Evolutionary conservation across 2,888 invertebrate species (phyloP).

Genomic region (Kuschelorhynchus macadamiae): DNA sequence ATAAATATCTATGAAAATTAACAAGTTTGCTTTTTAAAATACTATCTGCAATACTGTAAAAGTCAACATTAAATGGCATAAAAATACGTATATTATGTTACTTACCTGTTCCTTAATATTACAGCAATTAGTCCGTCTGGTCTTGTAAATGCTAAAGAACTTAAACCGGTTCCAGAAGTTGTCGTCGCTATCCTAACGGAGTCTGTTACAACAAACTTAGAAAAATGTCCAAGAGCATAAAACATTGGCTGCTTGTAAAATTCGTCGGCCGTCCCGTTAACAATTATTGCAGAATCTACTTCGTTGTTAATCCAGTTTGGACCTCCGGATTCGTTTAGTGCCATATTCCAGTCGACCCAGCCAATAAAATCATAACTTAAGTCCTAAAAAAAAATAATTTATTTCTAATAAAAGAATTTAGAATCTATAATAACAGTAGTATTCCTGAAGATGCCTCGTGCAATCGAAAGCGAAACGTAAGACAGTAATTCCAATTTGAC

Average conservation of each 20-base stretch:
- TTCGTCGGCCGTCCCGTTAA: slow-evolving; percentile 73
- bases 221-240: slow-evolving; percentile 71
- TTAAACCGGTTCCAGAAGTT: background rate
- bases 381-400: too few relatives aligned
- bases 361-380: slow-evolving; percentile 82
- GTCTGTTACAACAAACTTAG: slow-evolving; percentile 73
- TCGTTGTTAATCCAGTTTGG: slow-evolving; percentile 83
- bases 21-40: too few relatives aligned
- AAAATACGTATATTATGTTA: too few relatives aligned
- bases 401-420: too few relatives aligned
- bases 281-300: slow-evolving; percentile 73
- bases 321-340: slow-evolving; percentile 79
- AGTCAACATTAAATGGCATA: too few relatives aligned
- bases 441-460: too few relatives aligned
- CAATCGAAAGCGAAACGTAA: too few relatives aligned
- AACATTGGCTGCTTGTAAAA: slow-evolving; percentile 91
- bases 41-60: too few relatives aligned
- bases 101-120: slow-evolving; percentile 72
- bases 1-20: too few relatives aligned
- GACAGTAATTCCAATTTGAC: too few relatives aligned
- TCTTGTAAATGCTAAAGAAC: slow-evolving; percentile 69
- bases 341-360: slow-evolving; percentile 93
- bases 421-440: too few relatives aligned
- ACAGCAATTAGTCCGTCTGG: slow-evolving; percentile 70
- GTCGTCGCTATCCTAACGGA: slow-evolving; percentile 68